phyloP scores from a whole-genome alignment of 1,140 invertebrate species.

The Metopolophium dirhodum region DNA sequence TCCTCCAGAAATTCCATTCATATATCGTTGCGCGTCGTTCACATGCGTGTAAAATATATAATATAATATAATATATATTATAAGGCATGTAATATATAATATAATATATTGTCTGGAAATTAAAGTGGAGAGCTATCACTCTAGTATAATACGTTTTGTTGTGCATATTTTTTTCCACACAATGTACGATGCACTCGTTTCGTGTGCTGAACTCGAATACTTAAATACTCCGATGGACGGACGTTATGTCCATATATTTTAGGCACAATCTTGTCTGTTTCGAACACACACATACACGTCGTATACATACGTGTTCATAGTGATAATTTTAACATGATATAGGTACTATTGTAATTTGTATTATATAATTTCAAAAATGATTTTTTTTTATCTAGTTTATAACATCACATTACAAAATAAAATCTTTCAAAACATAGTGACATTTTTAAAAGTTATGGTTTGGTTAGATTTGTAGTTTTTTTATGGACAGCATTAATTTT shows the following conservation, averaged over 20 bases:
- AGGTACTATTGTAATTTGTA: background rate
- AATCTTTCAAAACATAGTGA: background rate
- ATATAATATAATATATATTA: background rate
- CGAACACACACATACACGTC: background rate
- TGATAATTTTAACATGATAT: background rate
- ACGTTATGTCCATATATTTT: background rate
- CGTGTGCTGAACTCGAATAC: background rate
- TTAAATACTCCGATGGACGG: background rate
- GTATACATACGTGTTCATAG: background rate
- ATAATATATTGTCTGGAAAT: background rate
- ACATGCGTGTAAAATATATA: background rate
- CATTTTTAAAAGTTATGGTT: background rate
- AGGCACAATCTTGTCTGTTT: background rate
- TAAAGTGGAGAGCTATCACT: background rate
- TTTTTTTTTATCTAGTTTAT: background rate
- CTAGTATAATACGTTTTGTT: background rate
- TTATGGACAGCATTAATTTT: background rate
- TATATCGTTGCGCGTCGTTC: background rate
- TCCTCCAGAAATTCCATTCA: background rate
- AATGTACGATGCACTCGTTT: background rate
- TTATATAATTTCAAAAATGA: background rate
- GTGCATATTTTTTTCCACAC: background rate
- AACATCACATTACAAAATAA: background rate
- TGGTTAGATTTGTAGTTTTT: background rate
- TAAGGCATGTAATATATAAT: background rate